Evolutionary conservation across 1,140 invertebrate species (phyloP).

Genomic region (Mamestra configurata): DNA sequence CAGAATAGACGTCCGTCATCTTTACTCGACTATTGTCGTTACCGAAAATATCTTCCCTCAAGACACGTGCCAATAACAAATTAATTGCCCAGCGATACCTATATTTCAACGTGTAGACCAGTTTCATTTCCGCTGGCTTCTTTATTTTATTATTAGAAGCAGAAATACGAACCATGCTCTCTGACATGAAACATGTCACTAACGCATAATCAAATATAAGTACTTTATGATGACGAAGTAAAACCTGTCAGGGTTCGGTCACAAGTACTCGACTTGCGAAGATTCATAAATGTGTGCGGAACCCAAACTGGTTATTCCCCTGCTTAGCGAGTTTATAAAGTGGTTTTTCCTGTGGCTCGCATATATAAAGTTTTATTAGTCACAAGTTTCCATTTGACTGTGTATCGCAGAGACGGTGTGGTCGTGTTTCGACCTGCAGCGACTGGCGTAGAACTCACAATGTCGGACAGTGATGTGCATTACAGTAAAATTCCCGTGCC

Average conservation of each 20-base stretch:
- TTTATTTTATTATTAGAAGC: too few relatives aligned
- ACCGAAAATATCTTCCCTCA: too few relatives aligned
- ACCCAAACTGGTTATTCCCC: constrained; percentile 1
- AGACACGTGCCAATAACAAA: too few relatives aligned
- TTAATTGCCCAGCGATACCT: too few relatives aligned
- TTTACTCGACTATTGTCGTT: too few relatives aligned
- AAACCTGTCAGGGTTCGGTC: background rate
- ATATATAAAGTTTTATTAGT: background rate
- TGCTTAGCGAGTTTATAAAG: background rate
- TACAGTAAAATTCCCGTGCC: background rate
- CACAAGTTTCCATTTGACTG: background rate
- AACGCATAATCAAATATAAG: background rate
- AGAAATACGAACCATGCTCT: background rate
- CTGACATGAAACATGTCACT: background rate
- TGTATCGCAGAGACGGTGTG: background rate
- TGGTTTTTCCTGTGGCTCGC: background rate
- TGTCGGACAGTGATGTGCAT: constrained; percentile 11
- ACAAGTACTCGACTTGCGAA: background rate
- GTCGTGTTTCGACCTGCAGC: background rate
- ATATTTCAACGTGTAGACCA: too few relatives aligned
- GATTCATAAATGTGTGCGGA: background rate
- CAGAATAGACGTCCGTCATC: too few relatives aligned
- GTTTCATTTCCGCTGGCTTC: too few relatives aligned
- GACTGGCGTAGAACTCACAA: background rate
- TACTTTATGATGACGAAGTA: background rate